Percentiles rank a stretch among this genome's conserved stretches.
Conservation (phyloP, 2,113 vertebrate species). For the Antigone vipio region DNA sequence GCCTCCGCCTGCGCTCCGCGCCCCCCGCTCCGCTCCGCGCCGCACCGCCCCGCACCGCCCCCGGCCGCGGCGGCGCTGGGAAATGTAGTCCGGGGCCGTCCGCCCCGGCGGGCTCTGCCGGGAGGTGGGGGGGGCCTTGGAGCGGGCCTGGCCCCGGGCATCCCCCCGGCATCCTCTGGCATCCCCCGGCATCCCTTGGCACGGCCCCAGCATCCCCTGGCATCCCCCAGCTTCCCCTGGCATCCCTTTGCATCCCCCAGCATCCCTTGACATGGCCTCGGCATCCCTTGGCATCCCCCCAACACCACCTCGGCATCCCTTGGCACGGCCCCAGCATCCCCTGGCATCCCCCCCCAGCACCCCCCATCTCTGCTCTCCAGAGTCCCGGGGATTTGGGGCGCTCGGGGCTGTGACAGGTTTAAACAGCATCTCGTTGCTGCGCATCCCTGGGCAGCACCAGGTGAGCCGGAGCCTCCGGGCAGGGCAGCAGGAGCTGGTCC, state of each 20-base stretch:
- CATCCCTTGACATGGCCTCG: neutral
- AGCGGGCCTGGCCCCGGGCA: neutral
- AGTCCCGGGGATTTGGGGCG: rapidly evolving
- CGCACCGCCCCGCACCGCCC: neutral
- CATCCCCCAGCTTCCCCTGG: neutral
- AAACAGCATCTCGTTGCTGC: rapidly evolving
- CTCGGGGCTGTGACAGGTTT: neutral
- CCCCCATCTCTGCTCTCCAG: neutral
- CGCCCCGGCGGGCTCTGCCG: neutral
- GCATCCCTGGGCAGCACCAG: neutral
- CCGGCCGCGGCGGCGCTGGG: neutral
- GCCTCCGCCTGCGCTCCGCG: neutral
- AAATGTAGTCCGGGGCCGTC: neutral
- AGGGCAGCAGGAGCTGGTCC: neutral
- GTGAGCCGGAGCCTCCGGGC: neutral
- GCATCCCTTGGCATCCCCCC: neutral
- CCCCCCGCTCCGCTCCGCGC: neutral
- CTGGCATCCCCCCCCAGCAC: neutral
- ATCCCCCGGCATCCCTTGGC: neutral
- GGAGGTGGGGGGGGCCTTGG: neutral
- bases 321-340: too few relatives aligned
- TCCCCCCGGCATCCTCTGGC: neutral
- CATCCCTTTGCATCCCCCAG: neutral
- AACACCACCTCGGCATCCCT: too few relatives aligned
- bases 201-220: neutral